Base-by-base conservation (phyloP, 1,140 invertebrate species). In the Lerema accius region DNA sequence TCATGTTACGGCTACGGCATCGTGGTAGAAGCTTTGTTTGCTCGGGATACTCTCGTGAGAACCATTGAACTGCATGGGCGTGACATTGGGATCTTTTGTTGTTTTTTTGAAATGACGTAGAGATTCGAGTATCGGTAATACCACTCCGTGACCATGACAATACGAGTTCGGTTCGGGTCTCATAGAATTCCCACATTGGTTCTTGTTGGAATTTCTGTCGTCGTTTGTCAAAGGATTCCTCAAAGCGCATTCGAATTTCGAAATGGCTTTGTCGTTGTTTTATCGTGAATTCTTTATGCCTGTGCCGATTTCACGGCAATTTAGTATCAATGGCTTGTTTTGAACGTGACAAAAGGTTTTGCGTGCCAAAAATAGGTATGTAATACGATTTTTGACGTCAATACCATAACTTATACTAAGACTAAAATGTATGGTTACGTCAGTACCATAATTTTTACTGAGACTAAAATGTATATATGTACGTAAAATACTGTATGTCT, bases 31-130 rank as follows among this genome's bases (percentile, higher is more conserved):
- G 74, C 66, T 78, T 71, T 89, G 80, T 86, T 86, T 87, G 82
- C 68, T 82, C 73, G 71, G 63, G 73, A 68, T 68, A 65, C 58
- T 32, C 26, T 11, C 86, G 84, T 86, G 86, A 85, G 86, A 89
- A 87, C 76, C 82, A 70, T 72, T 64, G 62, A 80, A 80, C 77
- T 85, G 84, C 80, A 89, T 86, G 78, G 80, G 83, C 83, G 83
- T 87, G 86, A 87, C 84, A 86, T 85, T 68, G 78, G 74, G 70
- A 69, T 68, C 78, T 84, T 84, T 86, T 85, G 73, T 84, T 42
- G 42, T 79, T 77, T 78, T 80, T 74, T 78, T 65, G 60, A 62
- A 73, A 64, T 69, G 62, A 65, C 28, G 64, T 39, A 46, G 63
- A 67, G 37, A 50, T 69, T 68, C 55, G 39, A 72, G 67, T 69